phyloP scores from a whole-genome alignment of 2,888 invertebrate species.

The Ecliptopera silaceata region DNA sequence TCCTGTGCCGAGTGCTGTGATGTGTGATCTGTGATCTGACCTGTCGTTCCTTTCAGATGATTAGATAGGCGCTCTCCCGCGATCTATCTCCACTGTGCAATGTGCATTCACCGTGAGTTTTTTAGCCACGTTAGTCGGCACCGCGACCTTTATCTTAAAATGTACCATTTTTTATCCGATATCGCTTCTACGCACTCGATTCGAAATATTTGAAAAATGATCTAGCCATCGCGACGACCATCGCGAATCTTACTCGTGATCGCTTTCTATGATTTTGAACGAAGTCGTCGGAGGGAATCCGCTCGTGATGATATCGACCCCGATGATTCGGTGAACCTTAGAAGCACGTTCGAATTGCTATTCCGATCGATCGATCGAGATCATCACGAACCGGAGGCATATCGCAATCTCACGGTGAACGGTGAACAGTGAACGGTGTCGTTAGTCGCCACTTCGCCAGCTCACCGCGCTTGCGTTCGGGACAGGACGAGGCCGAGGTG shows the following conservation, averaged over 20 bases:
- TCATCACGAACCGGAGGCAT: neutral
- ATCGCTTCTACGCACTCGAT: too few species aligned
- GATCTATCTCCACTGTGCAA: conserved; percentile 16
- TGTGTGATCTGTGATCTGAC: conserved; percentile 13
- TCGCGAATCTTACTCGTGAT: neutral
- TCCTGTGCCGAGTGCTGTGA: too few species aligned
- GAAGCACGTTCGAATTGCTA: neutral
- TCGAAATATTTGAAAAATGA: too few species aligned
- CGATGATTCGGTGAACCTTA: neutral
- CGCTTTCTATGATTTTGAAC: neutral
- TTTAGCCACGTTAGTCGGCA: conserved; percentile 4
- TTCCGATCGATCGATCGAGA: neutral
- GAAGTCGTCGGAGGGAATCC: neutral
- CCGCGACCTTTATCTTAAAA: neutral
- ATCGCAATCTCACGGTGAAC: conserved; percentile 11
- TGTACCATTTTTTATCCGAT: neutral
- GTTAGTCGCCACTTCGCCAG: neutral
- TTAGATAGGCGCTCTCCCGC: conserved; percentile 12
- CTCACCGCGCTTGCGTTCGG: conserved; percentile 42
- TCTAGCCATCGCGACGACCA: conserved; percentile 1
- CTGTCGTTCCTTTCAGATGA: conserved; percentile 19
- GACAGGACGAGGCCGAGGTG: conserved; percentile 87
- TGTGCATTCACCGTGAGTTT: conserved; percentile 17
- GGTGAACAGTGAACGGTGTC: neutral
- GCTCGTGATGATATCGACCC: neutral